Conservation (phyloP, 2,113 vertebrate species). For the Dascyllus trimaculatus region DNA sequence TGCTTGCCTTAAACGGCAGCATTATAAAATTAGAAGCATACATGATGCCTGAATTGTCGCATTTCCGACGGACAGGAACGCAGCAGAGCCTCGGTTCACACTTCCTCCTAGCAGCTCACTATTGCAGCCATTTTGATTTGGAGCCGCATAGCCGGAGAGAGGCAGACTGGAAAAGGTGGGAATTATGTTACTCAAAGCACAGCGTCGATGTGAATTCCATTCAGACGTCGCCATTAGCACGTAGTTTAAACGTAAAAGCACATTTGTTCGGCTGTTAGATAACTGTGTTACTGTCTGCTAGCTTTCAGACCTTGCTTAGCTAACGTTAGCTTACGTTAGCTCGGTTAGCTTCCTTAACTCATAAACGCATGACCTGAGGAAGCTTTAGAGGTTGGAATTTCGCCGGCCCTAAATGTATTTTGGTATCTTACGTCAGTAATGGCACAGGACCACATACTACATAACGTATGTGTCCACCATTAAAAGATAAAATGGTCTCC, state of each 20-base stretch:
- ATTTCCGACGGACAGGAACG: slow-evolving; percentile 30
- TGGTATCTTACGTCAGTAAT: background rate
- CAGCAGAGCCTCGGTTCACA: slow-evolving; percentile 26
- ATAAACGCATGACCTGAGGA: background rate
- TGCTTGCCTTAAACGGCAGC: too few relatives aligned
- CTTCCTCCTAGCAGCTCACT: slow-evolving; percentile 33
- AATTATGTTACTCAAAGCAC: slow-evolving; percentile 32
- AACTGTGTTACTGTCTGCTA: background rate
- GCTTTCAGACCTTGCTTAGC: slow-evolving; percentile 25
- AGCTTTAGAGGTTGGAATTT: background rate
- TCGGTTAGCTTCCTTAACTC: slow-evolving; percentile 21
- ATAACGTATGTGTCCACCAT: too few relatives aligned
- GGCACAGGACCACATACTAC: too few relatives aligned
- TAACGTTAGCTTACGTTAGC: slow-evolving; percentile 57
- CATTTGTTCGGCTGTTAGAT: too few relatives aligned
- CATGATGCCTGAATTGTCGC: background rate
- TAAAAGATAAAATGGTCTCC: background rate
- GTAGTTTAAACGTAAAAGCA: background rate
- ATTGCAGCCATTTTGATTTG: slow-evolving; percentile 80
- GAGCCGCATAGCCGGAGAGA: slow-evolving; percentile 46
- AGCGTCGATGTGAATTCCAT: background rate
- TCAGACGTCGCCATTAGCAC: rapidly evolving
- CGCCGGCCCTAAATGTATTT: background rate
- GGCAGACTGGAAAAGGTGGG: slow-evolving; percentile 75
- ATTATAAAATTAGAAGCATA: too few relatives aligned